Percentiles rank a stretch among this genome's conserved stretches.
Conservation (phyloP, 2,113 vertebrate genomes). For the Anarrhichthys ocellatus region DNA sequence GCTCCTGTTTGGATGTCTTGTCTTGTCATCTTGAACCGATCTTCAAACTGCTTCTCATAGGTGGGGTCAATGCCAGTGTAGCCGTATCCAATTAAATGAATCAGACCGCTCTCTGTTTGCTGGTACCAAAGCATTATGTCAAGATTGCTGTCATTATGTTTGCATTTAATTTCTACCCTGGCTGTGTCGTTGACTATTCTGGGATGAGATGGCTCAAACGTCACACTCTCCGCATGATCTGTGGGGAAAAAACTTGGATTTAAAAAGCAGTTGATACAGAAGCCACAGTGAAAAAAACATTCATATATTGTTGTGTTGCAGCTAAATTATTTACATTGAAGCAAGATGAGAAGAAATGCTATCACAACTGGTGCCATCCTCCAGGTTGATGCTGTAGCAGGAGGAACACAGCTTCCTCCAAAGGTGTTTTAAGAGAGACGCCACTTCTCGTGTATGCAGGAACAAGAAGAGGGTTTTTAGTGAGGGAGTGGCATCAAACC, state of each 20-base stretch:
- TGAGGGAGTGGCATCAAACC: slow-evolving; percentile 38
- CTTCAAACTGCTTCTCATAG: slow-evolving; percentile 35
- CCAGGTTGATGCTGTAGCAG: background rate
- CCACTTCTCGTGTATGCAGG: slow-evolving; percentile 25
- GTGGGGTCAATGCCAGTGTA: rapidly evolving
- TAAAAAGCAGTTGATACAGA: background rate
- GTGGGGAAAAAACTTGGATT: slow-evolving; percentile 21
- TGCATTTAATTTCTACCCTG: slow-evolving; percentile 49
- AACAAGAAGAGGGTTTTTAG: slow-evolving; percentile 44
- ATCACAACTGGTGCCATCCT: slow-evolving; percentile 28
- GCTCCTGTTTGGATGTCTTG: background rate
- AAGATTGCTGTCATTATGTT: slow-evolving; percentile 17
- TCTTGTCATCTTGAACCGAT: slow-evolving; percentile 46
- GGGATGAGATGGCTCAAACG: slow-evolving; percentile 25
- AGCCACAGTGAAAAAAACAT: background rate
- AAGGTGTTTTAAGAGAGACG: background rate
- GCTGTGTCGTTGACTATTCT: slow-evolving; percentile 2
- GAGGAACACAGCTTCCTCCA: background rate
- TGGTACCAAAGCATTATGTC: slow-evolving; percentile 71
- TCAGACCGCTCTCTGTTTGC: slow-evolving; percentile 20
- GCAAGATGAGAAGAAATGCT: slow-evolving; percentile 33
- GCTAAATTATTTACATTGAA: slow-evolving; percentile 35
- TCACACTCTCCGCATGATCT: slow-evolving; percentile 40
- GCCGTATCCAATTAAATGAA: slow-evolving; percentile 66
- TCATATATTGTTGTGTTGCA: too few species aligned